These are phyloP conservation scores for Coranthus polyacanthus DNA, from an alignment of 2,797 vertebrate species.

Conservation along the genomic window DNA sequence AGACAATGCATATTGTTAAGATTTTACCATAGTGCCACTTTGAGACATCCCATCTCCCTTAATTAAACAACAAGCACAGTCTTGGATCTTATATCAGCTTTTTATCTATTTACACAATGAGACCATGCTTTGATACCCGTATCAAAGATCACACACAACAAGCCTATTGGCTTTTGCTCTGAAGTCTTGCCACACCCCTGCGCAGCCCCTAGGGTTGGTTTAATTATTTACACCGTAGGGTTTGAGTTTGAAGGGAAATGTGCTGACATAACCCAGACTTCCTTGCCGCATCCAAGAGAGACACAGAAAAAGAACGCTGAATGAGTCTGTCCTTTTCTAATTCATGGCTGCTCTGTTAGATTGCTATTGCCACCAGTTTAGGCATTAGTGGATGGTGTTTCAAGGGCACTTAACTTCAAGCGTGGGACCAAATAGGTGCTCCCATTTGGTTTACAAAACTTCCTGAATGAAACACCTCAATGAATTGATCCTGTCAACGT, in stretches of 20 bases:
- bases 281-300: conserved; percentile 38
- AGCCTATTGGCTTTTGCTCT: conserved; percentile 53
- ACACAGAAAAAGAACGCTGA: conserved; percentile 51
- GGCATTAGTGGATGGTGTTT: conserved; percentile 20
- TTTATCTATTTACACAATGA: conserved; percentile 66
- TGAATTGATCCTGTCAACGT: too few species aligned
- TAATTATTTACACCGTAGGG: conserved; percentile 74
- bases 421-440: conserved; percentile 12
- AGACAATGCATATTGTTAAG: conserved; percentile 1
- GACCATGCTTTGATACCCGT: conserved; percentile 64
- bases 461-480: too few species aligned
- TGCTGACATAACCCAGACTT: conserved; percentile 71
- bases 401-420: conserved; percentile 33
- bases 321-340: conserved; percentile 47
- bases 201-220: conserved; percentile 52
- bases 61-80: conserved; percentile 34
- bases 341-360: conserved; percentile 18
- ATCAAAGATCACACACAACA: conserved; percentile 67
- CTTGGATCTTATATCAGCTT: conserved; percentile 46
- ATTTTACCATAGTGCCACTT: conserved; percentile 17
- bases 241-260: conserved; percentile 63
- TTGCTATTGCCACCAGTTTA: conserved; percentile 13
- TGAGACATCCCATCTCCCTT: conserved; percentile 20
- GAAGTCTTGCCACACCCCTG: conserved; percentile 65
- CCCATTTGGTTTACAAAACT: neutral